phyloP scores from a whole-genome alignment of 2,113 vertebrate species.

The Dromaius novaehollandiae region DNA sequence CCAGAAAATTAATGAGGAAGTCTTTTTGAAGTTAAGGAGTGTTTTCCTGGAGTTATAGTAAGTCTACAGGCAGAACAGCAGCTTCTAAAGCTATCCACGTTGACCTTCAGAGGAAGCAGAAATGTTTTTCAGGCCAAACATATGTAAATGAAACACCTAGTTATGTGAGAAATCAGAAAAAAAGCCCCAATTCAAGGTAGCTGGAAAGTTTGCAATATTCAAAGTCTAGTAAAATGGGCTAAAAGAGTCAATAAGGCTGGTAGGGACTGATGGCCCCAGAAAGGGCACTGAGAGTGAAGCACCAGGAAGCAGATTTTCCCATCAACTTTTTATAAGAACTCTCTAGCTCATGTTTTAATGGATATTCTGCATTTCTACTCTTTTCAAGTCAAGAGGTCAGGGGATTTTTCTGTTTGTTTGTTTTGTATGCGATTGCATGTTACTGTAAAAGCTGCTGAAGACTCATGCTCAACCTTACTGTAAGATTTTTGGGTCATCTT shows the following conservation, averaged over 20 bases:
- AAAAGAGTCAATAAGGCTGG: background rate
- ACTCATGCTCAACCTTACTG: background rate
- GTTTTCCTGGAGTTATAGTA: background rate
- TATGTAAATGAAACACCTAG: background rate
- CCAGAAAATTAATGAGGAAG: background rate
- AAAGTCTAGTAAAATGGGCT: background rate
- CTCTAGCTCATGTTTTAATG: background rate
- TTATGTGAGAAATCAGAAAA: background rate
- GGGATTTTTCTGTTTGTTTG: background rate
- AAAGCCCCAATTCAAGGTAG: background rate
- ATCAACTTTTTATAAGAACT: background rate
- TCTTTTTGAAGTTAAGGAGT: background rate
- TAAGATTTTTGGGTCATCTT: background rate
- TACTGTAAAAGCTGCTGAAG: background rate
- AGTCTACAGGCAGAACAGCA: background rate
- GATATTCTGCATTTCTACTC: background rate
- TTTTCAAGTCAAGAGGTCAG: background rate
- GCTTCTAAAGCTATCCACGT: background rate
- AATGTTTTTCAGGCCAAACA: background rate
- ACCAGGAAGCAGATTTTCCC: background rate
- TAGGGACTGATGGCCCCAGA: accelerated
- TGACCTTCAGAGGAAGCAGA: background rate
- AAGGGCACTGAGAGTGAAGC: background rate
- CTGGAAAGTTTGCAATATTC: background rate
- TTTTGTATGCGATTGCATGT: background rate